Evolutionary conservation across 2,888 invertebrate species (phyloP).

Genomic region (Tuberolachnus salignus): DNA sequence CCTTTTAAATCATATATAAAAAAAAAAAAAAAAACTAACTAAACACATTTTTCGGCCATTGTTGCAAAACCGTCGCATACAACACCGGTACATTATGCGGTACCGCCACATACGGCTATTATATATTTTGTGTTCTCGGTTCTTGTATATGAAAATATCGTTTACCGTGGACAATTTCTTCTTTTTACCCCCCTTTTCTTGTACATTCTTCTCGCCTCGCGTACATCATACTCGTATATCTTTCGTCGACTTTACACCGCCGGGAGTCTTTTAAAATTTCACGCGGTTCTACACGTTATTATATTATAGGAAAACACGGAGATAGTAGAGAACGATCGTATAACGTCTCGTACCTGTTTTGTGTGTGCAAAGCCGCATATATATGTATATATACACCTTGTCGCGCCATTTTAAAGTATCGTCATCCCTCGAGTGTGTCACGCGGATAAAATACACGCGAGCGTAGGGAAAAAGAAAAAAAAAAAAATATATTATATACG

Average conservation of each 20-base stretch:
- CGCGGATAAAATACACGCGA: not conserved
- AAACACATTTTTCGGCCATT: not conserved
- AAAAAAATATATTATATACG: too few relatives aligned
- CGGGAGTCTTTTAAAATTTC: slow-evolving; percentile 7
- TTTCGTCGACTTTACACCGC: not conserved
- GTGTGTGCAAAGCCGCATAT: too few relatives aligned
- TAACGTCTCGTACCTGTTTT: not conserved
- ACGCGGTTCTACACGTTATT: slow-evolving; percentile 10
- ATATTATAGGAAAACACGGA: not conserved
- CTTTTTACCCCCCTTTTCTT: too few relatives aligned
- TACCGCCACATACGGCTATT: too few relatives aligned
- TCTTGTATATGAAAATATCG: not conserved
- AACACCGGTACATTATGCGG: too few relatives aligned
- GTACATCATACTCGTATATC: not conserved
- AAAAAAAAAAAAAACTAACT: too few relatives aligned
- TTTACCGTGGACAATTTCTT: not conserved
- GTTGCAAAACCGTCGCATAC: too few relatives aligned
- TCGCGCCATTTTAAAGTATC: slow-evolving; percentile 7
- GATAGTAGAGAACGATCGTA: not conserved
- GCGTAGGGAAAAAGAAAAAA: too few relatives aligned
- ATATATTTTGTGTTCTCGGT: too few relatives aligned
- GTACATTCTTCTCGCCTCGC: not conserved
- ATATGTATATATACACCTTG: not conserved
- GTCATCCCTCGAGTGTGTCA: not conserved
- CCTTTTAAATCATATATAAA: too few relatives aligned